Percentiles rank a stretch among this genome's conserved stretches.
Conservation (phyloP, 30 jellyfish, hydroid and myxozoan genomes). For the Pelagia noctiluca region DNA sequence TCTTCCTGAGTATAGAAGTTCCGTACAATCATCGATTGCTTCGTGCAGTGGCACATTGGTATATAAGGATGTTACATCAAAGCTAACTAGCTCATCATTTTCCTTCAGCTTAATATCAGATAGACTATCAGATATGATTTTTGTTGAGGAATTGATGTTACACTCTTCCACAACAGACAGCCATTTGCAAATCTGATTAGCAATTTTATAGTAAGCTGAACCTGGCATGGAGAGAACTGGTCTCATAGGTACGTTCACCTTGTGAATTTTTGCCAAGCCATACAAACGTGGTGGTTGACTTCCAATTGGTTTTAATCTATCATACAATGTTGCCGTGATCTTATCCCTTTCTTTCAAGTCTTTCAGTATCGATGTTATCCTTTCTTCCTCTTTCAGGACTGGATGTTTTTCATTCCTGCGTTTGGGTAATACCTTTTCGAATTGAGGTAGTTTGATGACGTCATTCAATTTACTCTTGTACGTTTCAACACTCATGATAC, state of each 20-base stretch:
- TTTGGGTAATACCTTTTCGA: conserved; percentile 22
- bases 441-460: conserved; percentile 43
- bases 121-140: conserved; percentile 23
- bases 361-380: conserved; percentile 33
- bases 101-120: conserved; percentile 6
- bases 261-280: conserved; percentile 41
- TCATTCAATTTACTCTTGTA: conserved; percentile 33
- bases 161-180: conserved; percentile 27
- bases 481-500: conserved; percentile 48
- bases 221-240: conserved; percentile 64
- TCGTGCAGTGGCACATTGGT: conserved; percentile 39
- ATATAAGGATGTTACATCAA: background rate
- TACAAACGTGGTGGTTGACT: conserved; percentile 49
- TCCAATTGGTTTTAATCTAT: conserved; percentile 33
- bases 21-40: conserved; percentile 32
- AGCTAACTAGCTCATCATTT: background rate
- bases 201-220: conserved; percentile 34
- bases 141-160: conserved; percentile 33
- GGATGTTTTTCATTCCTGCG: conserved; percentile 44
- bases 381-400: conserved; percentile 57
- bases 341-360: conserved; percentile 26
- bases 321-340: conserved; percentile 28
- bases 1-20: too few relatives aligned
- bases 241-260: conserved; percentile 39
- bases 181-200: conserved; percentile 23